Percentiles rank a stretch among this genome's conserved stretches.
Evolutionary conservation across 53 echinoderm and acorn worm genomes (phyloP).

Genomic region (Holothuria scabra): DNA sequence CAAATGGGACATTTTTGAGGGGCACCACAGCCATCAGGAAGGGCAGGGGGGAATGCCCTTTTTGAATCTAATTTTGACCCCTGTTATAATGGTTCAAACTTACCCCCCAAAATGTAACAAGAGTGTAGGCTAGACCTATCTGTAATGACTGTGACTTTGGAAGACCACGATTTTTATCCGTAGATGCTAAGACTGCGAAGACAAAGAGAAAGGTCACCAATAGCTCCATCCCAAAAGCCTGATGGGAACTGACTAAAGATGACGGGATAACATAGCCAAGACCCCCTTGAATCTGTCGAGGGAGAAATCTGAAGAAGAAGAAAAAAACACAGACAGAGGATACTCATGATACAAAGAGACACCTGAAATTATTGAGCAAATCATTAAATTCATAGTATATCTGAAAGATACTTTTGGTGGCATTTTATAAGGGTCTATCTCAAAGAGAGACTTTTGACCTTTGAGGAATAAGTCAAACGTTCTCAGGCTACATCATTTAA

Average conservation of each 20-base stretch:
- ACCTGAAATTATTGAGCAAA: too few species aligned
- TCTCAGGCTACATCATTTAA: too few species aligned
- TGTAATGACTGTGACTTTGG: slow-evolving; percentile 68
- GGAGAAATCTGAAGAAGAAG: slow-evolving; percentile 66
- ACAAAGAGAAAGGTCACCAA: slow-evolving; percentile 83
- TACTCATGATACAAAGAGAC: too few species aligned
- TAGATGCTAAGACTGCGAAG: slow-evolving; percentile 52
- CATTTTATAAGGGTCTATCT: too few species aligned
- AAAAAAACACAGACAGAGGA: neutral
- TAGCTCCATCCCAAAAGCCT: slow-evolving; percentile 91
- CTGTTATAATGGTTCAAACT: slow-evolving; percentile 51
- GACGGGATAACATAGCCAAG: slow-evolving; percentile 71
- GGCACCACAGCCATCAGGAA: too few species aligned
- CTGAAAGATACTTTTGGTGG: too few species aligned
- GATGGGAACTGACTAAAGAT: slow-evolving; percentile 69
- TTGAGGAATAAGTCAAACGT: too few species aligned
- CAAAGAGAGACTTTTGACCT: too few species aligned
- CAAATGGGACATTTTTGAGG: too few species aligned
- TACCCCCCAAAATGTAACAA: slow-evolving; percentile 97
- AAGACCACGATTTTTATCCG: slow-evolving; percentile 55
- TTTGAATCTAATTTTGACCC: too few species aligned
- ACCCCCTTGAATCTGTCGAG: slow-evolving; percentile 64
- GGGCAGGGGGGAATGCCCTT: too few species aligned
- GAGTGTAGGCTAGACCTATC: slow-evolving; percentile 76
- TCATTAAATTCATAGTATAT: too few species aligned